Conservation (phyloP, 2,888 invertebrate species). For the Leucoma salicis region DNA sequence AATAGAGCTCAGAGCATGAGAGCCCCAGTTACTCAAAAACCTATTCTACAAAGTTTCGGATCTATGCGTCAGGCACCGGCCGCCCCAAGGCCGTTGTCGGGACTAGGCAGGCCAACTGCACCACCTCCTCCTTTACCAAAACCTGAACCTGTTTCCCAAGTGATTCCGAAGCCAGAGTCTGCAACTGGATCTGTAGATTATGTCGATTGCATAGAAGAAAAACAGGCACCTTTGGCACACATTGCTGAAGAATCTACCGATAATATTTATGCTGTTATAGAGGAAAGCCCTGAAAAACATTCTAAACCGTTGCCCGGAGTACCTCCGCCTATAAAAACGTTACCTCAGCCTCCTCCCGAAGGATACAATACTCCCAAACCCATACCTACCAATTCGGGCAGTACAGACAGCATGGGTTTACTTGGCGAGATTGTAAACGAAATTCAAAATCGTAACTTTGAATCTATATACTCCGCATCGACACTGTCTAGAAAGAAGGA, state of each 20-base stretch:
- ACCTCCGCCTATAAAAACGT: constrained; percentile 53
- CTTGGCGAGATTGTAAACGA: constrained; percentile 93
- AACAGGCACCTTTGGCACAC: constrained; percentile 82
- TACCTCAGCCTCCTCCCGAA: constrained; percentile 68
- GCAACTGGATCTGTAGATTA: constrained; percentile 82
- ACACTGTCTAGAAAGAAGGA: constrained; percentile 85
- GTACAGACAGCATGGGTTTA: constrained; percentile 88
- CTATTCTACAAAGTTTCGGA: constrained; percentile 88
- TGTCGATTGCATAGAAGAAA: constrained; percentile 90
- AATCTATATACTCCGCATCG: constrained; percentile 92
- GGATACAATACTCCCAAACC: constrained; percentile 75
- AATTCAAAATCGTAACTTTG: constrained; percentile 92
- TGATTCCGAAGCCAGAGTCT: constrained; percentile 71
- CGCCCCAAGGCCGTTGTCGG: constrained; percentile 87
- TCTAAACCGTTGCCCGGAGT: constrained; percentile 65
- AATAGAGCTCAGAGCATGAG: constrained; percentile 93
- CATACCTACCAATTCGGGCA: constrained; percentile 71
- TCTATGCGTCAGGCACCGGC: constrained; percentile 89
- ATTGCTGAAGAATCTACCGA: constrained; percentile 86
- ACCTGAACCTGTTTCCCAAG: constrained; percentile 74
- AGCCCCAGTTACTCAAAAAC: constrained; percentile 79
- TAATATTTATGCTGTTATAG: constrained; percentile 94
- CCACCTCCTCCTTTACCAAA: constrained; percentile 88
- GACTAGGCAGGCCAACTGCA: constrained; percentile 87
- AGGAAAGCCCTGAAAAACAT: constrained; percentile 85